A percentile compares a stretch with the other conserved stretches of the same genome.
Evolutionary conservation across 1,140 invertebrate species (phyloP).

Genomic region (Octopus bimaculoides): DNA sequence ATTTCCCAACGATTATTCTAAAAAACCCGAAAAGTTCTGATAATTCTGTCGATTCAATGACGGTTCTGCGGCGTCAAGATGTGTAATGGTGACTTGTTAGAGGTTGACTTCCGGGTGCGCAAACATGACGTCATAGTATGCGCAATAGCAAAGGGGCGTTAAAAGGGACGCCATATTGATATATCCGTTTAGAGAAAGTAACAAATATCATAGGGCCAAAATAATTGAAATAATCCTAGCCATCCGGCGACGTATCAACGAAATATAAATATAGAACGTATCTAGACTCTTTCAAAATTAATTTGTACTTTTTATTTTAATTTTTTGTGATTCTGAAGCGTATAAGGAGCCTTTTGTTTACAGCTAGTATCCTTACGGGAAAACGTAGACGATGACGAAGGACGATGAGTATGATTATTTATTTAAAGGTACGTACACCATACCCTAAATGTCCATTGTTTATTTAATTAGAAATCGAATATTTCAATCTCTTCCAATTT

Average conservation of each 20-base stretch:
- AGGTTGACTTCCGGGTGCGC: slow-evolving; percentile 13
- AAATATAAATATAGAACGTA: background rate
- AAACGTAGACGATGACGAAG: slow-evolving; percentile 64
- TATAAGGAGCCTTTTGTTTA: slow-evolving; percentile 31
- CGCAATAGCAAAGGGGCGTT: slow-evolving; percentile 18
- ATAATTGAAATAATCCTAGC: slow-evolving; percentile 9
- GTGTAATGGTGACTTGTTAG: too few species aligned
- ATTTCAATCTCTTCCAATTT: too few species aligned
- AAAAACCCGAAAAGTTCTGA: too few species aligned
- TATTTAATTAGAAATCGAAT: too few species aligned
- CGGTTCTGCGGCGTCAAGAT: too few species aligned
- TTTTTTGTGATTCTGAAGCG: slow-evolving; percentile 9
- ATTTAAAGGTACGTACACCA: slow-evolving; percentile 89
- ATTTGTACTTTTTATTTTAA: slow-evolving; percentile 19
- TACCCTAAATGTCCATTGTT: too few species aligned
- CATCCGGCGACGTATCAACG: slow-evolving; percentile 12
- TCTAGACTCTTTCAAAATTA: background rate
- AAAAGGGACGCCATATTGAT: slow-evolving; percentile 20
- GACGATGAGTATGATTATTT: slow-evolving; percentile 99
- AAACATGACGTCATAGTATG: slow-evolving; percentile 20
- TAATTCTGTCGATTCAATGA: too few species aligned
- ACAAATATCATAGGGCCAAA: background rate
- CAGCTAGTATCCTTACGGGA: slow-evolving; percentile 37
- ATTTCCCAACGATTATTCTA: too few species aligned
- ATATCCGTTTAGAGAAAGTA: background rate